Conservation (phyloP, 2,888 invertebrate genomes). For the Rotaria magnacalcarata region DNA sequence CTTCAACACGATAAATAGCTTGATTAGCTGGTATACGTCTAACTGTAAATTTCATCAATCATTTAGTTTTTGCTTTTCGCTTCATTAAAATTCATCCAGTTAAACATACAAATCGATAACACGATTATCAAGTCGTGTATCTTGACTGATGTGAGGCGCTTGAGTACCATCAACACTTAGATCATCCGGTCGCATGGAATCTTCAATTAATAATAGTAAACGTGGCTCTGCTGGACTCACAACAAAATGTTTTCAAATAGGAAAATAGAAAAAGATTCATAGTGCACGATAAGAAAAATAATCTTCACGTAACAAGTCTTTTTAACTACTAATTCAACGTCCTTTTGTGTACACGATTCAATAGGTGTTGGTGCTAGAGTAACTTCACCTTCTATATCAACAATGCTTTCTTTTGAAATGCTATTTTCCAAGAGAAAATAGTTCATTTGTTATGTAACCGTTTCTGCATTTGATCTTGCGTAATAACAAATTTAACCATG, state of each 20-base stretch:
- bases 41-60: too few relatives aligned
- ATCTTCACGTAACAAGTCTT: not conserved
- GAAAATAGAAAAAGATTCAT: not conserved
- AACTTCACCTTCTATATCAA: slow-evolving; percentile 80
- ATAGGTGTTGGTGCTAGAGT: slow-evolving; percentile 67
- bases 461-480: slow-evolving; percentile 58
- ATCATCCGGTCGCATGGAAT: slow-evolving; percentile 80
- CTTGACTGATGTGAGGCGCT: slow-evolving; percentile 75
- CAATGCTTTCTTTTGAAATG: slow-evolving; percentile 86
- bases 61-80: too few relatives aligned
- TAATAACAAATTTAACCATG: slow-evolving; percentile 91
- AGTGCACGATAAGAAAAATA: too few relatives aligned
- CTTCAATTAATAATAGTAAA: slow-evolving; percentile 88
- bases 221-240: slow-evolving; percentile 79
- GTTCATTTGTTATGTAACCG: too few relatives aligned
- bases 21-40: slow-evolving; percentile 86
- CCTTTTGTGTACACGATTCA: slow-evolving; percentile 80
- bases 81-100: too few relatives aligned
- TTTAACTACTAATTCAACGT: slow-evolving; percentile 73
- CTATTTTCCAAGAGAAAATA: slow-evolving; percentile 60
- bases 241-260: slow-evolving; percentile 67
- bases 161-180: slow-evolving; percentile 49
- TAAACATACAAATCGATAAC: slow-evolving; percentile 70
- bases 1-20: slow-evolving; percentile 82
- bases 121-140: slow-evolving; percentile 87